These are phyloP conservation scores for Bactericera cockerelli DNA, from an alignment of 1,140 invertebrate genomes.

Conservation along the genomic window DNA sequence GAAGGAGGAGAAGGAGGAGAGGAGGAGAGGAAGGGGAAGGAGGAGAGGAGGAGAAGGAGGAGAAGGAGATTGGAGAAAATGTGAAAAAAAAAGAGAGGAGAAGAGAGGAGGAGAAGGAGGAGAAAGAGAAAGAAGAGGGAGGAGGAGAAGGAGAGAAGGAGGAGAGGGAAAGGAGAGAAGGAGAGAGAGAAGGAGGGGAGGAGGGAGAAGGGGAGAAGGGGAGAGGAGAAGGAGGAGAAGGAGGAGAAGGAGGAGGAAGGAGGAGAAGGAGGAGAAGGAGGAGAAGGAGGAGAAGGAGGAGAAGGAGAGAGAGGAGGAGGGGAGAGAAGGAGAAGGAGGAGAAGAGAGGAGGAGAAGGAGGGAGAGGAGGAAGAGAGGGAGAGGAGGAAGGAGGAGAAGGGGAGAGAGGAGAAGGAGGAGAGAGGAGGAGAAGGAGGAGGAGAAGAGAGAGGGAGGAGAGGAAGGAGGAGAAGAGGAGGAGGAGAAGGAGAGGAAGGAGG, in stretches of 20 bases:
- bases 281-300: not conserved
- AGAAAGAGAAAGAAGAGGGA: not conserved
- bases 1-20: too few relatives aligned
- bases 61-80: constrained; percentile 7
- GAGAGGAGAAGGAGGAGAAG: not conserved
- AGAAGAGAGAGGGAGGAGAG: constrained; percentile 11
- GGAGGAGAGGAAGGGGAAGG: too few relatives aligned
- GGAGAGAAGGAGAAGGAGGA: not conserved
- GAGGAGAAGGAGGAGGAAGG: not conserved
- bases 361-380: constrained; percentile 11
- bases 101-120: not conserved
- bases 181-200: not conserved
- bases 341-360: not conserved
- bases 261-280: not conserved
- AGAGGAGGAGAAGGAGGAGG: constrained; percentile 10
- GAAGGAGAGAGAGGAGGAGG: not conserved
- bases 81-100: too few relatives aligned
- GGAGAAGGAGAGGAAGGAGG: constrained; percentile 3
- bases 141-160: not conserved
- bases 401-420: constrained; percentile 9
- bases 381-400: constrained; percentile 1
- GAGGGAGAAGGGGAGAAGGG: not conserved
- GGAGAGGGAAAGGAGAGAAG: not conserved
- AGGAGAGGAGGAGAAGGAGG: constrained; percentile 1
- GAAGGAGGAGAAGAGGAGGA: constrained; percentile 9